Evolutionary conservation across 2,888 invertebrate genomes (phyloP), one percentile per base, ranked within the genome.

Genomic region (Caenorhabditis angaria): DNA sequence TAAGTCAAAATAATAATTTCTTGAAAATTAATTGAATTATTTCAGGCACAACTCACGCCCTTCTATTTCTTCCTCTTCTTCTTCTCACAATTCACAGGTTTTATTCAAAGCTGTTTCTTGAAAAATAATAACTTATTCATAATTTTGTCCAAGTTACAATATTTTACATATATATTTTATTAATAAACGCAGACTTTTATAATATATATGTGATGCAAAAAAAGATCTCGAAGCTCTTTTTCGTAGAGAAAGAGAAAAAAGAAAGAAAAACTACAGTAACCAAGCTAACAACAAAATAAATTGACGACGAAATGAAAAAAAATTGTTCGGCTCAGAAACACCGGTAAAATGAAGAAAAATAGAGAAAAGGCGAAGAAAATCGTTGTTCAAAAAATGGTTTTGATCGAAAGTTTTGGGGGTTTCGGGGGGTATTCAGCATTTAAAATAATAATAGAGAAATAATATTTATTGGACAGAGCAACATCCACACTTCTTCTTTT

Each of bases 401-500:
- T 41, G 41, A 18, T 12, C 14, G 10, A 18, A 18, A 18, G 5
- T 41, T 41, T 41, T 18, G 41, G 14, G 41, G 41, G 6, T 12
- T 14, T 12, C 41, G 41, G 8, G 41, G 10, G 41, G 41, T 28
- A 29, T 4, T 8, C 32, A 32, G 28, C n/a, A 25, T 20, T n/a
- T n/a, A n/a, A n/a, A n/a, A n/a, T n/a, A n/a, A n/a, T n/a, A n/a
- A 12, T 4, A 25, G 41, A n/a, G 2, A 32, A 65, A 61, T 18
- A 14, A 18, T 14, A 18, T 12, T 78, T 72, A 81, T 61, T 80
- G 80, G 51, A 81, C 77, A 58, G 80, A 77, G 70, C 81, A 81
- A 72, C 81, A 81, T 32, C 81, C 81, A 68, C 81, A 81, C 76
- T 78, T 80, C 77, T 81, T 81, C 78, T 76, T 75, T 66, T 81